phyloP scores from a whole-genome alignment of 2,888 invertebrate species.

The Biston stratarius region DNA sequence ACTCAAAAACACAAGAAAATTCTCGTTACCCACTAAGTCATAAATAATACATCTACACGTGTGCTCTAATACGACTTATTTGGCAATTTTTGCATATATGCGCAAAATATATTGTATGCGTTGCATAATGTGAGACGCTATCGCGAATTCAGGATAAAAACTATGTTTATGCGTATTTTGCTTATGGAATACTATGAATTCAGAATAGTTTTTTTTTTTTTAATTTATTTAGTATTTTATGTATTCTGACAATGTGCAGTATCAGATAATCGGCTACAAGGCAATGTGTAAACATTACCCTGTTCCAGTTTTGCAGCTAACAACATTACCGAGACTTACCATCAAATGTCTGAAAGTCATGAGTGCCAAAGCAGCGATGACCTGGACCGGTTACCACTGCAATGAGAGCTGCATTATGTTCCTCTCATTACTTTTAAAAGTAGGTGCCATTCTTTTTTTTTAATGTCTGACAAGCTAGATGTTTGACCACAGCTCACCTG shows the following conservation, averaged over 20 bases:
- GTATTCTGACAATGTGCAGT: neutral
- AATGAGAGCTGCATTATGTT: no score
- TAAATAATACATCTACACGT: slow-evolving; percentile 26
- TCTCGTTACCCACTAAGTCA: slow-evolving; percentile 16
- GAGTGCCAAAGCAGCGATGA: no score
- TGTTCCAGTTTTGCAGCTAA: no score
- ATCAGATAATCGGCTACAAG: no score
- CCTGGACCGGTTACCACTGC: no score
- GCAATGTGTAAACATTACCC: no score
- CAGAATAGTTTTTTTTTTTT: neutral
- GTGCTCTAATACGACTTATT: slow-evolving; percentile 24
- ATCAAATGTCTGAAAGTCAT: no score
- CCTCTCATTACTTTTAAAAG: no score
- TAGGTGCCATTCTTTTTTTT: no score
- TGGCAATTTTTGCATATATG: slow-evolving; percentile 14
- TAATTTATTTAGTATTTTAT: neutral
- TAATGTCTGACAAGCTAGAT: no score
- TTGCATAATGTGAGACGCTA: slow-evolving; percentile 24
- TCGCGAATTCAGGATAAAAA: slow-evolving; percentile 14
- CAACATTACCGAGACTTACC: no score
- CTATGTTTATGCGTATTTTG: neutral
- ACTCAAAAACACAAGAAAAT: neutral
- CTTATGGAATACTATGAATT: neutral
- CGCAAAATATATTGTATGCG: slow-evolving; percentile 9
- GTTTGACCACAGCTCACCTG: no score